Conservation (phyloP, 2,888 invertebrate species). For the Gymnocheta viridis region DNA sequence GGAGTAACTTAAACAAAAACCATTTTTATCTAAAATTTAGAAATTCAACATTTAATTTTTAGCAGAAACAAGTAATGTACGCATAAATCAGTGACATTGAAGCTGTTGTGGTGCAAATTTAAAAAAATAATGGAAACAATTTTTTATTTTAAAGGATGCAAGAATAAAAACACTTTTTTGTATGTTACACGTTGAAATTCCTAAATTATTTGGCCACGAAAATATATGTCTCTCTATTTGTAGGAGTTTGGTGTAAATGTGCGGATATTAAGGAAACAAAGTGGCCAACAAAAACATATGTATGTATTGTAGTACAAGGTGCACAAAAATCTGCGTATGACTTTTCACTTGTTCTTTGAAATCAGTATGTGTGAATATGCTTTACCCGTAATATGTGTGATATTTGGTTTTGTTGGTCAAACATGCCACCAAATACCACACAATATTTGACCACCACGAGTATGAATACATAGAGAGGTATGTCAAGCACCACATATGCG, state of each 20-base stretch:
- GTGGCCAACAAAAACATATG: constrained; percentile 31
- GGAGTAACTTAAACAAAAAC: too few relatives aligned
- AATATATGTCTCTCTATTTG: constrained; percentile 35
- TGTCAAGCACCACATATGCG: constrained; percentile 11
- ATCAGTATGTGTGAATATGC: background rate
- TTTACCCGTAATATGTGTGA: constrained; percentile 40
- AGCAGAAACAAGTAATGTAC: too few relatives aligned
- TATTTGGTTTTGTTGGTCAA: constrained; percentile 61
- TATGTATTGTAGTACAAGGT: background rate
- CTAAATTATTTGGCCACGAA: constrained; percentile 64
- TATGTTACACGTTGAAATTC: constrained; percentile 25
- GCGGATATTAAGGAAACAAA: constrained; percentile 36
- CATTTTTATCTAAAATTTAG: too few relatives aligned
- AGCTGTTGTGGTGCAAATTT: background rate
- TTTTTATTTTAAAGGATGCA: background rate
- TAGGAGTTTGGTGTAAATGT: constrained; percentile 54
- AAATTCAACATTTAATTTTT: too few relatives aligned
- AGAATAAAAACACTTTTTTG: background rate
- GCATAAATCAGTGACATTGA: background rate
- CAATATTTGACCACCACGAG: constrained; percentile 50
- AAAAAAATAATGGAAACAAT: background rate
- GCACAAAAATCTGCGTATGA: constrained; percentile 57
- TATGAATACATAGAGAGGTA: background rate
- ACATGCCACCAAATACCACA: constrained; percentile 52
- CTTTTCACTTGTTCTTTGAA: constrained; percentile 21